phyloP scores from a whole-genome alignment of 2,888 invertebrate species.

The Ceramica pisi region DNA sequence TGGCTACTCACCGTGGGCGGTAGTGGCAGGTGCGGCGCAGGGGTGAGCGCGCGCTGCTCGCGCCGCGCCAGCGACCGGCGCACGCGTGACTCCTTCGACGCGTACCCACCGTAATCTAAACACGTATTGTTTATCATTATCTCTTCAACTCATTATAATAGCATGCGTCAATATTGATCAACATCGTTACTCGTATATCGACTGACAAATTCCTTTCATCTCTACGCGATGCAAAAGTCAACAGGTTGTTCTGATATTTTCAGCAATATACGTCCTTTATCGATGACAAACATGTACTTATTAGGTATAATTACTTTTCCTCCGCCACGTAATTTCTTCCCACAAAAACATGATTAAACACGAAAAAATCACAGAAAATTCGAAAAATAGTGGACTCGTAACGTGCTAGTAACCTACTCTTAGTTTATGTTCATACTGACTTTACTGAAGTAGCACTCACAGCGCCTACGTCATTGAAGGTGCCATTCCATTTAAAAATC shows the following conservation, averaged over 20 bases:
- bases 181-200: conserved; percentile 35
- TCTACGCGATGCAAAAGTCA: conserved; percentile 21
- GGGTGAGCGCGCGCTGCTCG: conserved; percentile 82
- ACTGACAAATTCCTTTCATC: conserved; percentile 45
- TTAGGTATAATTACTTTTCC: conserved; percentile 31
- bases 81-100: conserved; percentile 85
- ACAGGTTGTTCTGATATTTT: conserved; percentile 33
- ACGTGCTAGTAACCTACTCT: conserved; percentile 22
- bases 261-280: conserved; percentile 9
- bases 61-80: conserved; percentile 83
- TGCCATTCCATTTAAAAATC: conserved; percentile 58
- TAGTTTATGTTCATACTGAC: conserved; percentile 27
- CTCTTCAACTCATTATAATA: conserved; percentile 43
- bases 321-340: conserved; percentile 38
- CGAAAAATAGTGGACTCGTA: conserved; percentile 12
- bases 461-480: conserved; percentile 42
- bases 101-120: conserved; percentile 87
- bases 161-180: conserved; percentile 50
- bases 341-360: conserved; percentile 26
- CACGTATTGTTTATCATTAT: conserved; percentile 49
- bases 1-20: conserved; percentile 82
- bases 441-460: conserved; percentile 41
- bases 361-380: conserved; percentile 12
- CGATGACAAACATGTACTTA: background rate
- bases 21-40: conserved; percentile 81